Base-by-base conservation (phyloP, 2,113 vertebrate genomes). In the Vulpes vulpes region DNA sequence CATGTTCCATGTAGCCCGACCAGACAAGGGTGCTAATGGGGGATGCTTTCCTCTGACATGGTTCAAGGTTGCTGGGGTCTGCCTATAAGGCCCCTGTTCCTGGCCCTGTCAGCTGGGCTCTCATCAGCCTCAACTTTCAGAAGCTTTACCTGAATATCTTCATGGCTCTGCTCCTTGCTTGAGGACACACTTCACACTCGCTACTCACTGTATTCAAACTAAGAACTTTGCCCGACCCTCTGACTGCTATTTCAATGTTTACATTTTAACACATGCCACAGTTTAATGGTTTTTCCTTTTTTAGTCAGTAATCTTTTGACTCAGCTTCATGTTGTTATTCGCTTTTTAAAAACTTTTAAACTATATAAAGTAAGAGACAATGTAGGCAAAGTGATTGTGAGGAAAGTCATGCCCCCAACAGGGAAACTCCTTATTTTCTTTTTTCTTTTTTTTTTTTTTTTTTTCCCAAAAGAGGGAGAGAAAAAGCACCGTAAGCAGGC, bases 271-370 rank as follows among this genome's bases (percentile, higher is more conserved):
- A 2, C 57, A 23, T 51, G 11, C 19, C 62, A n/a, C 16, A 79
- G 5, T 35, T 92, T 43, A 55, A 59, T 65, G 32, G 69, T 62
- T 95, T 62, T 82, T 25, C 92, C 38, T 69, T 43, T 90, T 86
- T 69, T 43, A 35, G 10, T 62, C 23, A 83, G 12, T 53, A 65
- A 65, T 79, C 35, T 96, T 83, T 79, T 78, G 22, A 93, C 88
- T 96, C 96, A 10, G 27, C 38, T 91, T 94, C 92, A 25, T n/a
- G 27, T 38, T 22, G 17, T 90, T 78, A 73, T 4, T 27, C 94
- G 55, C 20, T 30, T 89, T 85, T 93, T 35, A 19, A 38, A 51
- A 25, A 16, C 35, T 89, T 80, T 85, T 89, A 73, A 74, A 81
- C 76, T 62, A 4, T 64, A n/a, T 69, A 83, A 2, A 94, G 1